Evolutionary conservation across 2,888 invertebrate species (phyloP), one percentile per base, ranked within the genome.

Genomic region (Papilio elwesi): DNA sequence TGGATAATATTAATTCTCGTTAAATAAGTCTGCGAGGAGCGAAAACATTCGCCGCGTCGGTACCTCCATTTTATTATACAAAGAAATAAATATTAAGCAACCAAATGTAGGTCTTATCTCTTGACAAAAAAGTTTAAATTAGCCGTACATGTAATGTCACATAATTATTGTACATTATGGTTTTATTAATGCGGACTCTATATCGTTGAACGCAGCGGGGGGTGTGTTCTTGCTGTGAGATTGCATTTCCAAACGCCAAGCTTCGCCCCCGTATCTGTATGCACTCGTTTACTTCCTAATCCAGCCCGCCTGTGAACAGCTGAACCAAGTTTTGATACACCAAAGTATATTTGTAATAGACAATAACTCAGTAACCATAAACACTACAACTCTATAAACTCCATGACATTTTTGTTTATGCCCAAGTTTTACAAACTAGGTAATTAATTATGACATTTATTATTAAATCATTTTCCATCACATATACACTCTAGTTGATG

Each of bases 141-240:
- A 0, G 51, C 38, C 5, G 38, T 26, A 13, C 26, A 10, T 15
- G 66, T 9, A 11, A 11, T 12, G n/a, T 38, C 73, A 71, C 66
- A 77, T 79, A 78, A 78, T 78, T 78, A 77, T 75, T 52, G 76
- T 74, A 75, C 76, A 64, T 78, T 77, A 78, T 75, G 78, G 77
- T 78, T 71, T 74, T 72, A 73, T 70, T 78, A 75, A 78, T 77
- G 73, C 66, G 76, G 72, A 74, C 75, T 78, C 71, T 70, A 78
- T 77, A 77, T 78, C 73, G 78, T 78, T 77, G 71, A 71, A 70
- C 78, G 12, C 78, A 76, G 77, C 76, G 78, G 79, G 79, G 78
- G 81, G 78, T 75, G 4, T 4, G 26, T 26, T 26, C 2, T 26
- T 47, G n/a, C 49, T 63, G 71, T 75, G 74, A 65, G 78, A 76